Conservation (phyloP, 1,140 invertebrate species). For the Acromyrmex charruanus region DNA sequence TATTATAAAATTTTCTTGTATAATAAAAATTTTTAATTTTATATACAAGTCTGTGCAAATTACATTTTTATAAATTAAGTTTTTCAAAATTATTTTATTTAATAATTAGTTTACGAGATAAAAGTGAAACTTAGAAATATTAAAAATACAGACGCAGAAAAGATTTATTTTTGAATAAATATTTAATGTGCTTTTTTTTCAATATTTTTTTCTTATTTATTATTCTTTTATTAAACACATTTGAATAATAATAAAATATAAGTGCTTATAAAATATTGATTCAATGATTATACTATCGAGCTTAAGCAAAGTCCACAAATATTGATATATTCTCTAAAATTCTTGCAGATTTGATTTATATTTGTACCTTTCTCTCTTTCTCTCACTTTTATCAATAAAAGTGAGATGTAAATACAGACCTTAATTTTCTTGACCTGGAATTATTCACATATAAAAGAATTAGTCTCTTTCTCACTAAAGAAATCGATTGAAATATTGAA, state of each 20-base stretch:
- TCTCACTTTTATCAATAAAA: no score
- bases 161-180: background rate
- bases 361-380: no score
- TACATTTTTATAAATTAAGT: background rate
- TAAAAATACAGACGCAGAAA: background rate
- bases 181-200: background rate
- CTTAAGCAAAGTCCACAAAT: background rate
- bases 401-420: no score
- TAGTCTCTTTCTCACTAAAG: no score
- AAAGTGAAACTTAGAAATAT: constrained; percentile 4
- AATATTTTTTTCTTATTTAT: background rate
- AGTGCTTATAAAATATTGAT: background rate
- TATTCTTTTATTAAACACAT: background rate
- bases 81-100: background rate
- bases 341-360: background rate
- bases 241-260: background rate
- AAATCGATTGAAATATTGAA: constrained; percentile 27
- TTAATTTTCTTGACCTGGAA: background rate
- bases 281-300: background rate
- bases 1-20: background rate
- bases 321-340: background rate
- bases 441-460: background rate
- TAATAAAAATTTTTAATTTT: background rate
- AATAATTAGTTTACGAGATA: background rate
- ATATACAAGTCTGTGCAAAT: background rate